phyloP scores from a whole-genome alignment of 2,797 vertebrate species.

The Chaenodraco wilsoni region DNA sequence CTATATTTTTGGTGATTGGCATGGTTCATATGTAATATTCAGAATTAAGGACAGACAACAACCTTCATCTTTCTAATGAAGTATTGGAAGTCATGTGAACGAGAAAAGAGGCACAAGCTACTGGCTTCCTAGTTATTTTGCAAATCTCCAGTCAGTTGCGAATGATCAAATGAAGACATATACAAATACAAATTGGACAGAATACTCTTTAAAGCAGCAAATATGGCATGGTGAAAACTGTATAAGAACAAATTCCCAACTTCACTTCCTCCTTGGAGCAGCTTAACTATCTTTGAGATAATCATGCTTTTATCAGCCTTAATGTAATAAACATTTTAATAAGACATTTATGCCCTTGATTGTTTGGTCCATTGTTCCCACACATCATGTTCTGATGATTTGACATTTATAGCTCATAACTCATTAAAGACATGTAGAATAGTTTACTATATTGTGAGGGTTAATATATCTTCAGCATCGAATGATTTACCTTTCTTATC shows the following conservation, averaged over 20 bases:
- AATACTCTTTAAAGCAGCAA: neutral
- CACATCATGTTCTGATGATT: neutral
- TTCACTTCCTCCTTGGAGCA: neutral
- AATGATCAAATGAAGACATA: neutral
- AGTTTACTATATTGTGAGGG: neutral
- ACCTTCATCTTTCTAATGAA: no score
- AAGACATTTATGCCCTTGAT: neutral
- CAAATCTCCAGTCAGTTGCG: neutral
- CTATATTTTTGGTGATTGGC: neutral
- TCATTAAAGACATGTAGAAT: neutral
- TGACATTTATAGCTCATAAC: conserved; percentile 28
- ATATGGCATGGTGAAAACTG: neutral
- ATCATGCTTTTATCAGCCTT: neutral
- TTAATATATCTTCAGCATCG: neutral
- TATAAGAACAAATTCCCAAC: neutral
- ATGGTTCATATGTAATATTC: neutral
- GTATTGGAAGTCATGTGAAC: neutral
- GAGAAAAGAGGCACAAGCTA: neutral
- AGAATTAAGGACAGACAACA: neutral
- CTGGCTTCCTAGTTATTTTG: no score
- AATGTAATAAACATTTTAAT: neutral
- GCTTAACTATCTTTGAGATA: neutral
- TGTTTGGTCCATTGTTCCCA: conserved; percentile 15
- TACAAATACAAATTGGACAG: neutral
- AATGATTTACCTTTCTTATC: neutral